These are phyloP conservation scores for Eulemur rufifrons DNA, from an alignment of 2,113 vertebrate genomes.

Conservation along the genomic window DNA sequence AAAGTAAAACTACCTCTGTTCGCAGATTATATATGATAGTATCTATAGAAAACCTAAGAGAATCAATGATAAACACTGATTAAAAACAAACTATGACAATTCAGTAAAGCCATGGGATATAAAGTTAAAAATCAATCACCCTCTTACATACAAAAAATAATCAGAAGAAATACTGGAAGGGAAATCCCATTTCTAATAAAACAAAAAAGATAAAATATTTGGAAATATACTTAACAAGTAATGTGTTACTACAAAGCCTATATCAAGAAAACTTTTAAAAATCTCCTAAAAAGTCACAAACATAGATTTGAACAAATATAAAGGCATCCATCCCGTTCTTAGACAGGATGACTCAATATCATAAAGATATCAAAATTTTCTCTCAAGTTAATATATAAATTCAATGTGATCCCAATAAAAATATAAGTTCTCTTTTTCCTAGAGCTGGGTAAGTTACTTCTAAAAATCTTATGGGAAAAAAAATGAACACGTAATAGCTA, in stretches of 20 bases:
- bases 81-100: slow-evolving; percentile 3
- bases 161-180: background rate
- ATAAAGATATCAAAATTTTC: slow-evolving; percentile 30
- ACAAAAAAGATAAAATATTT: slow-evolving; percentile 17
- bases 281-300: slow-evolving; percentile 3
- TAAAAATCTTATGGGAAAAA: background rate
- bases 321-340: background rate
- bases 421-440: background rate
- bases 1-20: background rate
- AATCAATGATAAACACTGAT: background rate
- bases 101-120: background rate
- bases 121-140: background rate
- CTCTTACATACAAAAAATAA: background rate
- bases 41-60: slow-evolving; percentile 38
- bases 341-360: slow-evolving; percentile 4
- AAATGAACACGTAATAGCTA: background rate
- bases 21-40: background rate
- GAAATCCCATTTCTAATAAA: background rate
- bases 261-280: background rate
- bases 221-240: background rate
- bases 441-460: background rate
- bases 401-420: slow-evolving; percentile 12
- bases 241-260: background rate
- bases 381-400: slow-evolving; percentile 17
- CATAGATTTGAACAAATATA: slow-evolving; percentile 14